Evolutionary conservation across 1,140 invertebrate species (phyloP), one percentile per base, ranked within the genome.

Genomic region (Euwallacea fornicatus): DNA sequence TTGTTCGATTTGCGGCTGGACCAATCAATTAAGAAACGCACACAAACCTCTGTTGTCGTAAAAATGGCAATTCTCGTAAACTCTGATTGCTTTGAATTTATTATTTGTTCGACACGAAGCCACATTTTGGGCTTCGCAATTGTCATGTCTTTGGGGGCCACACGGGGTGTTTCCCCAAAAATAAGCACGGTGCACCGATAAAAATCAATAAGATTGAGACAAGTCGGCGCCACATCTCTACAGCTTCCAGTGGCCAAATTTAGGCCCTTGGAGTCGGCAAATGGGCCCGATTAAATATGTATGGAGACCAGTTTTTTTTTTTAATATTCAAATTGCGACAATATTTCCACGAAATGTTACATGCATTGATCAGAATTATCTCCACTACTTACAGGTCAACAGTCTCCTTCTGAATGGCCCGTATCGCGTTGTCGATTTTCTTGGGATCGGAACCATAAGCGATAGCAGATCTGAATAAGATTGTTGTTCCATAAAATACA

Each of bases 161-260:
- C 7, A 11, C 13, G 13, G 46, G 3, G 13, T 10, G 13, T 50
- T 50, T 50, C 9, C 13, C 46, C 46, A 10, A 50, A 50, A 50
- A 50, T 50, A 3, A 50, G 2, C 0, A 50, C 6, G 6, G 3
- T 11, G 9, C 46, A 11, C 9, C 13, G 46, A 50, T 10, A 50
- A 50, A 13, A 50, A 50, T 50, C 46, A 50, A 50, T 50, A 50
- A 50, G 13, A 13, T 50, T 50, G 46, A 50, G 46, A 50, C 46
- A 50, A 50, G 46, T 50, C 13, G 46, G 46, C 46, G 46, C 46
- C 46, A 50, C 9, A 50, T 10, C 9, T 50, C 46, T 50, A 10
- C 46, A 50, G 9, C 46, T 50, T 50, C 9, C 9, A 11, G 46
- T 50, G 2, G 46, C 46, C 13, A 50, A 50, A 13, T 50, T 50